These are phyloP conservation scores for Isichthys henryi DNA, from an alignment of 2,113 vertebrate species.

Conservation along the genomic window DNA sequence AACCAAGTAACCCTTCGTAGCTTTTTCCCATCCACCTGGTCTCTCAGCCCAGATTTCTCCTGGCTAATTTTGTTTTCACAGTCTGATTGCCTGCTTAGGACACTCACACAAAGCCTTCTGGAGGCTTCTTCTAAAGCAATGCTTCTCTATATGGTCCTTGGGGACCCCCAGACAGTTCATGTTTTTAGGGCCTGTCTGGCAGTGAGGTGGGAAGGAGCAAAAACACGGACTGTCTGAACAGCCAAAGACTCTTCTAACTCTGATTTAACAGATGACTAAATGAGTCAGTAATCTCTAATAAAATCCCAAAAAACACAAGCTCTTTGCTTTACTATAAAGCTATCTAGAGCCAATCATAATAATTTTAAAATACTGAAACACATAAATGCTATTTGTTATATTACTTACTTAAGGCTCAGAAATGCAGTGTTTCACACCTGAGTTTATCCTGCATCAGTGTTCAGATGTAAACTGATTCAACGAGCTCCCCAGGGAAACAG, in stretches of 20 bases:
- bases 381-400: background rate
- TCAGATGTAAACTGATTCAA: background rate
- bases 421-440: background rate
- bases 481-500: background rate
- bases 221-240: background rate
- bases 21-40: background rate
- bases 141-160: background rate
- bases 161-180: background rate
- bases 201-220: background rate
- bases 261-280: background rate
- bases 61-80: conserved; percentile 1
- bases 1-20: background rate
- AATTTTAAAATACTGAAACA: background rate
- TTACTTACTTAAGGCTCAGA: background rate
- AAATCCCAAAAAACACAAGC: background rate
- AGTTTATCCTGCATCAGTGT: background rate
- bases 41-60: background rate
- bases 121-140: background rate
- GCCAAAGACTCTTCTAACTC: background rate
- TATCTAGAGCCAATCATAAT: background rate
- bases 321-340: background rate
- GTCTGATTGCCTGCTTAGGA: background rate
- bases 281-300: background rate
- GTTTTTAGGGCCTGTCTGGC: background rate
- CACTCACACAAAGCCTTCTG: background rate